A percentile compares a stretch with the other conserved stretches of the same genome.
These are phyloP conservation scores for Pristionchus exspectatus DNA, from an alignment of 2,888 invertebrate genomes.

Conservation along the genomic window DNA sequence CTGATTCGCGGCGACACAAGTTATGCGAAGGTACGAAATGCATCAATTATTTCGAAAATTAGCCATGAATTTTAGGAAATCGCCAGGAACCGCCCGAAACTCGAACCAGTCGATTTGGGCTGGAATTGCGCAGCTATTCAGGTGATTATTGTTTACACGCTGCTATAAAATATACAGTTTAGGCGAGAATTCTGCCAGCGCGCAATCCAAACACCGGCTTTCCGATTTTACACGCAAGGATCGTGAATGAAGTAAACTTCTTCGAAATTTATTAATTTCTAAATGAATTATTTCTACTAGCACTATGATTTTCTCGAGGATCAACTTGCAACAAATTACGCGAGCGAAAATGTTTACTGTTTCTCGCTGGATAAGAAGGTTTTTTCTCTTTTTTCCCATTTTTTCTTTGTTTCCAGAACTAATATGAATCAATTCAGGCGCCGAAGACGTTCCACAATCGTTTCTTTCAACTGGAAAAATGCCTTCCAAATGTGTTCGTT, in stretches of 20 bases:
- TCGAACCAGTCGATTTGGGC: background rate
- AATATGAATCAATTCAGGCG: background rate
- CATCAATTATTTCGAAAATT: background rate
- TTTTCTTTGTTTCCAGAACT: too few species aligned
- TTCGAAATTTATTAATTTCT: background rate
- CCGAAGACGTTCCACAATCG: background rate
- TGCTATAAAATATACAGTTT: background rate
- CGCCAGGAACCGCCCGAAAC: background rate
- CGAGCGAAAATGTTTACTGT: constrained; percentile 29
- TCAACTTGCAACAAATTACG: constrained; percentile 21
- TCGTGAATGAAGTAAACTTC: background rate
- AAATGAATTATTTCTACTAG: background rate
- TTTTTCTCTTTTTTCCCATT: too few species aligned
- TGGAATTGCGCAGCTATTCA: background rate
- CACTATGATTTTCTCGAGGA: constrained; percentile 44
- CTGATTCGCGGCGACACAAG: background rate
- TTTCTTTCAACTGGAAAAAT: background rate
- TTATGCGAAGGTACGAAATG: background rate
- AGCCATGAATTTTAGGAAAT: background rate
- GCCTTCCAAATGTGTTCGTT: constrained; percentile 41
- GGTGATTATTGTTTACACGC: background rate
- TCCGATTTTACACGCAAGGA: constrained; percentile 21
- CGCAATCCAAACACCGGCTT: constrained; percentile 32
- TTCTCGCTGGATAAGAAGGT: constrained; percentile 31
- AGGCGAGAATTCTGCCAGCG: background rate